Percentiles rank a stretch among this genome's conserved stretches.
Evolutionary conservation across 2,888 invertebrate genomes (phyloP).

Genomic region (Archips crataeganus): DNA sequence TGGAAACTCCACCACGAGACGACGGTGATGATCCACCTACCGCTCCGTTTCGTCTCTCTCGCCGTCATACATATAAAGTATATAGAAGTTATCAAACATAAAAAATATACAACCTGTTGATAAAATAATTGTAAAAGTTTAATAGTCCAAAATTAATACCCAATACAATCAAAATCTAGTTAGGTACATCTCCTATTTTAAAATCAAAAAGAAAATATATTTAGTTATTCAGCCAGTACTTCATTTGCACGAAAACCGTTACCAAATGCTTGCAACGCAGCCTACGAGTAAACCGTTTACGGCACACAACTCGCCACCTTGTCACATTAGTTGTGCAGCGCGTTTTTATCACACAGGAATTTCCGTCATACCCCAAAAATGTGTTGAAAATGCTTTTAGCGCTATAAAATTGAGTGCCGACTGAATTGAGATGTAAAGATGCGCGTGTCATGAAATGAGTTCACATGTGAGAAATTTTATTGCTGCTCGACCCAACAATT

Average conservation of each 20-base stretch:
- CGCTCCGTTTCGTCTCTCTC: too few relatives aligned
- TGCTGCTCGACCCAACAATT: slow-evolving; percentile 50
- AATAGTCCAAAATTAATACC: too few relatives aligned
- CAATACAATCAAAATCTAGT: too few relatives aligned
- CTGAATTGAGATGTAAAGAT: slow-evolving; percentile 59
- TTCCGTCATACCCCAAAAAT: slow-evolving; percentile 39
- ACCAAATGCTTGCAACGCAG: background rate
- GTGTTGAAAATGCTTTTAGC: slow-evolving; percentile 59
- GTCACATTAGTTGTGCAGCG: slow-evolving; percentile 31
- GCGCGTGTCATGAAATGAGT: slow-evolving; percentile 48
- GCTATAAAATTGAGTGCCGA: slow-evolving; percentile 61
- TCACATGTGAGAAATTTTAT: slow-evolving; percentile 58
- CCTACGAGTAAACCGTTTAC: background rate
- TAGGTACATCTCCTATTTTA: too few relatives aligned
- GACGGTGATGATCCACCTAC: too few relatives aligned
- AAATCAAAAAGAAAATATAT: too few relatives aligned
- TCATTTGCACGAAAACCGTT: background rate
- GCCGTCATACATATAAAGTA: too few relatives aligned
- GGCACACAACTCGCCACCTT: background rate
- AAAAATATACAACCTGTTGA: too few relatives aligned
- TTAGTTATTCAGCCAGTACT: too few relatives aligned
- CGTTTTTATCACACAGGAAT: slow-evolving; percentile 25
- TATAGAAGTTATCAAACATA: too few relatives aligned
- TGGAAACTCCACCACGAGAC: too few relatives aligned
- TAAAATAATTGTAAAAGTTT: too few relatives aligned